Evolutionary conservation across 2,888 invertebrate species (phyloP), one percentile per base, ranked within the genome.

Genomic region (Tiphia femorata): DNA sequence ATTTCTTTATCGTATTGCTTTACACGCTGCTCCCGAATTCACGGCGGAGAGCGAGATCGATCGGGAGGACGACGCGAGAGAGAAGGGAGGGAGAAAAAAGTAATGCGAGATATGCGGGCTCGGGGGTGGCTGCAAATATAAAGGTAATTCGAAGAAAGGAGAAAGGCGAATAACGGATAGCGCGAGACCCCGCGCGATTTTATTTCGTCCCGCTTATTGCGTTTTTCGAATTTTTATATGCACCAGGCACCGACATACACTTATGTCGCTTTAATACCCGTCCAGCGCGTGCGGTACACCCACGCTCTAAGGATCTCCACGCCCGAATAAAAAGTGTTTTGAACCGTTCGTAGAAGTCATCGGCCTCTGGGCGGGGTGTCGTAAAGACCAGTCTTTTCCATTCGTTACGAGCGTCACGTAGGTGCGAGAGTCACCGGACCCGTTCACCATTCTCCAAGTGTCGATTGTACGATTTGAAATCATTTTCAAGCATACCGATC

Each of bases 121-220:
- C 35, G 50, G 40, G 48, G 49, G 50, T 48, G 50, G 52, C n/a
- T n/a, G n/a, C n/a, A n/a, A n/a, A n/a, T 27, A 40, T 25, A 19
- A 37, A 25, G 30, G 51, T 49, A 19, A 25, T 35, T 21, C 35
- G 38, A 16, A 37, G 58, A 10, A 25, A 47, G 49, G 37, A 51
- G 33, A 47, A 41, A 38, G 16, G 58, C 37, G 37, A 46, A 56
- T 58, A 60, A 58, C 64, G 74, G 74, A 73, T 76, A 76, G 71
- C 71, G 74, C 75, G 71, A 75, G 75, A 71, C 66, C 75, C 74
- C 71, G 69, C 62, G 73, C 72, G 75, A 77, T 75, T 71, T 76
- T 75, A 77, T 77, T 76, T 70, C 76, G 75, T 76, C 75, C 75
- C 74, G 72, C 73, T 75, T 76, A 77, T 76, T 76, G 74, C 75